Conservation (phyloP, 2,888 invertebrate species). For the Andrena marginata region DNA sequence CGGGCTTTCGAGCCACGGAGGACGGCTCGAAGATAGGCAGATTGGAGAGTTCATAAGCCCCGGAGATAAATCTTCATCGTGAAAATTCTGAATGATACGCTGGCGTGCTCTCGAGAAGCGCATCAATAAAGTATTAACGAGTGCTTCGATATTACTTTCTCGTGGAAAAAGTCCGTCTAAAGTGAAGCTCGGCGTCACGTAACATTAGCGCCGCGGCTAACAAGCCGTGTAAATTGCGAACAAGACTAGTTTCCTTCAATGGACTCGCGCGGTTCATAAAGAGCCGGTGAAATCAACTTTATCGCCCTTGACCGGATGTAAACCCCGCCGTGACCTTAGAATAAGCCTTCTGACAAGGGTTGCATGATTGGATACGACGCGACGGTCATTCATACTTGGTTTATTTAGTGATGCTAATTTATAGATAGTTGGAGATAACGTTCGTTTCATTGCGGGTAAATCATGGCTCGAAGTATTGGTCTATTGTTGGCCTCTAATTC, state of each 20-base stretch:
- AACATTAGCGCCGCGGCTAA: conserved; percentile 53
- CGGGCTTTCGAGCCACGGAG: neutral
- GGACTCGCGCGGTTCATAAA: conserved; percentile 39
- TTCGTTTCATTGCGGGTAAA: neutral
- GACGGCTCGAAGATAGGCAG: neutral
- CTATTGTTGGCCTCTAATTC: neutral
- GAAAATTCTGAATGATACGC: conserved; percentile 38
- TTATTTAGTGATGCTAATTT: conserved; percentile 4
- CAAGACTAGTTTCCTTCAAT: conserved; percentile 54
- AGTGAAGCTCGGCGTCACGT: conserved; percentile 27
- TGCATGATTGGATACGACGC: conserved; percentile 15
- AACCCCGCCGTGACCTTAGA: conserved; percentile 44
- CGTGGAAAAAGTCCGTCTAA: neutral
- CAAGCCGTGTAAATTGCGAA: conserved; percentile 56
- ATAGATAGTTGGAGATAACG: neutral
- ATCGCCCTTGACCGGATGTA: conserved; percentile 62
- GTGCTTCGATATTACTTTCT: conserved; percentile 43
- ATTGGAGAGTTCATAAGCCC: conserved; percentile 15
- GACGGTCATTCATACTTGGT: conserved; percentile 9
- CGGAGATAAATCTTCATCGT: conserved; percentile 55
- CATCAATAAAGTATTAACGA: conserved; percentile 67
- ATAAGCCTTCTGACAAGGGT: neutral
- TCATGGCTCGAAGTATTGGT: neutral
- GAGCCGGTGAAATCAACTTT: conserved; percentile 59
- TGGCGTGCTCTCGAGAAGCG: neutral